Evolutionary conservation across 2,888 invertebrate genomes (phyloP).

Genomic region (Lasioglossum calceatum): DNA sequence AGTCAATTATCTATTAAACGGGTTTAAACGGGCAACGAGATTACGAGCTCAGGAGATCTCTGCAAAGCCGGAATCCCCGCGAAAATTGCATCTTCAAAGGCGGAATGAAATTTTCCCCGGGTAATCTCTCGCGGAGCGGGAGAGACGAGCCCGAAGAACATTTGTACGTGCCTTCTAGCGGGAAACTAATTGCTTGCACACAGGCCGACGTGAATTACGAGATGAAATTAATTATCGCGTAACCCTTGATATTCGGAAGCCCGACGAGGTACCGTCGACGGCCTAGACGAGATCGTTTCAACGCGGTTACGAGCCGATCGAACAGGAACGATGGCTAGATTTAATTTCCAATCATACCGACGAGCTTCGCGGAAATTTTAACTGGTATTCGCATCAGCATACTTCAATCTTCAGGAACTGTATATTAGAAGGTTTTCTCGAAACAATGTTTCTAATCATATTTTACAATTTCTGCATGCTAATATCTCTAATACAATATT

Average conservation of each 20-base stretch:
- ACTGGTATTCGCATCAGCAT: background rate
- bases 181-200: conserved; percentile 40
- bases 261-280: background rate
- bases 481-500: background rate
- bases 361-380: background rate
- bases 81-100: conserved; percentile 37
- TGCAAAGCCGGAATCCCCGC: background rate
- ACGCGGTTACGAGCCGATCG: background rate
- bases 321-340: background rate
- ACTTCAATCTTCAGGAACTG: background rate
- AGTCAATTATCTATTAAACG: conserved; percentile 28
- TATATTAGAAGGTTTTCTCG: background rate
- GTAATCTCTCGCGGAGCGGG: background rate
- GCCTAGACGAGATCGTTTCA: background rate
- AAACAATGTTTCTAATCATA: too few species aligned
- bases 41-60: background rate
- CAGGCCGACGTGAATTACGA: conserved; percentile 33
- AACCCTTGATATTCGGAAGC: conserved; percentile 44
- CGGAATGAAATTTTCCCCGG: conserved; percentile 24
- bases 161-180: conserved; percentile 21
- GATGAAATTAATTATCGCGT: conserved; percentile 51
- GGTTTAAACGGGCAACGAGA: background rate
- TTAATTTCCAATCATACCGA: background rate
- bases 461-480: background rate
- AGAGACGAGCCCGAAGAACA: conserved; percentile 5